Percentiles rank a stretch among this genome's conserved stretches.
These are phyloP conservation scores for Heliconius hortense DNA, from an alignment of 2,888 invertebrate genomes.

Conservation along the genomic window DNA sequence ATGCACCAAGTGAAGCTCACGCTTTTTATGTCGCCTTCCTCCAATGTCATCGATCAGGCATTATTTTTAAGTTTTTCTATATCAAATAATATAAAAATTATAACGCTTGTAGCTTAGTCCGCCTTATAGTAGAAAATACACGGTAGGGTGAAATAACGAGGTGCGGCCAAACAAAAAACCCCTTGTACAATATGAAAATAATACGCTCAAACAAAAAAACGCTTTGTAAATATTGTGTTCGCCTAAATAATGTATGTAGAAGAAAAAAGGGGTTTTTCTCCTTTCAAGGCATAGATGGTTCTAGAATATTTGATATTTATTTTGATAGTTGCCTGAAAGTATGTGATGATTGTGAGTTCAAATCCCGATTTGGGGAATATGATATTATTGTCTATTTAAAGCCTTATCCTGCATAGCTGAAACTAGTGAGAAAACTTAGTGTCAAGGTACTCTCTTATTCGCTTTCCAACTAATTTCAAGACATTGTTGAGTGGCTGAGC, in stretches of 20 bases:
- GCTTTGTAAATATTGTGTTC: conserved; percentile 12
- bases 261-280: neutral
- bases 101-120: neutral
- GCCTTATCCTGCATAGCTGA: too few relatives aligned
- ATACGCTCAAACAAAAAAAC: conserved; percentile 23
- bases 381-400: too few relatives aligned
- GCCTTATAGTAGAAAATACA: conserved; percentile 25
- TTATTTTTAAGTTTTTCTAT: neutral
- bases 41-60: too few relatives aligned
- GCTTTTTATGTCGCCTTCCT: too few relatives aligned
- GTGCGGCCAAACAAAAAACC: conserved; percentile 56
- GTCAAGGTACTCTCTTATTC: too few relatives aligned
- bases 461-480: too few relatives aligned
- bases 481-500: too few relatives aligned
- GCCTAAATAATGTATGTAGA: neutral
- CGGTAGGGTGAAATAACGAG: conserved; percentile 69
- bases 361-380: too few relatives aligned
- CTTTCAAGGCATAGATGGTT: neutral
- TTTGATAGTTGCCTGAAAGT: too few relatives aligned
- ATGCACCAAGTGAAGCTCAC: too few relatives aligned
- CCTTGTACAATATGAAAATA: conserved; percentile 23
- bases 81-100: neutral
- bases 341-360: too few relatives aligned
- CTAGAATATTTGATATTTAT: conserved; percentile 9
- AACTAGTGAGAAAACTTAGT: too few relatives aligned